phyloP scores from a whole-genome alignment of 2,113 vertebrate species.

The Podilymbus podiceps region DNA sequence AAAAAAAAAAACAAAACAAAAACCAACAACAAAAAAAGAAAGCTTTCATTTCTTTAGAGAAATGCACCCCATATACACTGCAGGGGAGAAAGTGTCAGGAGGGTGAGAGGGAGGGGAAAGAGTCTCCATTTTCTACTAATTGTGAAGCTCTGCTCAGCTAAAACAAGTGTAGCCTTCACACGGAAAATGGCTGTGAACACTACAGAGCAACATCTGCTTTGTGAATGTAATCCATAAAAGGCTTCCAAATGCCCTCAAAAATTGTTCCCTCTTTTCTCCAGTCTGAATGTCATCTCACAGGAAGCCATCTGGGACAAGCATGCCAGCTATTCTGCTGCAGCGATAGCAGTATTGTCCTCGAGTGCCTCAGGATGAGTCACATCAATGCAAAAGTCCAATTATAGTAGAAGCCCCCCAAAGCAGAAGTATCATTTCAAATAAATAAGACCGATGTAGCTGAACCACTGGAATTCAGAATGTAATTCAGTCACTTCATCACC shows the following conservation, averaged over 20 bases:
- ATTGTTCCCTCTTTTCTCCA: constrained; percentile 30
- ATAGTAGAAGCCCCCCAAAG: constrained; percentile 44
- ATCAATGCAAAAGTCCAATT: constrained; percentile 54
- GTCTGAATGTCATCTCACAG: constrained; percentile 42
- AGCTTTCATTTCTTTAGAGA: background rate
- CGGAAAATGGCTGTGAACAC: constrained; percentile 35
- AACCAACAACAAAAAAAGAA: background rate
- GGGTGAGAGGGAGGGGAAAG: background rate
- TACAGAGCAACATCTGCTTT: constrained; percentile 44
- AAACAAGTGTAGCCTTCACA: background rate
- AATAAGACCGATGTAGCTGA: constrained; percentile 47
- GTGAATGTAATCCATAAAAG: constrained; percentile 40
- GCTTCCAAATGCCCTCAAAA: constrained; percentile 57
- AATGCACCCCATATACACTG: background rate
- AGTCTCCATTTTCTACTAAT: background rate
- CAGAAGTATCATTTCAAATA: constrained; percentile 56
- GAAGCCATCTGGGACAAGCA: constrained; percentile 56
- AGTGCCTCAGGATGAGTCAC: constrained; percentile 60
- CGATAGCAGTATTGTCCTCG: constrained; percentile 42
- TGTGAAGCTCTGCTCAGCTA: background rate
- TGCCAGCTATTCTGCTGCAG: constrained; percentile 22
- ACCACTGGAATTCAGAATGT: constrained; percentile 45
- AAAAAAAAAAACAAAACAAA: background rate
- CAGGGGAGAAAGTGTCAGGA: background rate
- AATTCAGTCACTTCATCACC: constrained; percentile 53